Evolutionary conservation across 2,797 vertebrate species (phyloP), one percentile per base, ranked within the genome.

Genomic region (Poeciliopsis turneri): DNA sequence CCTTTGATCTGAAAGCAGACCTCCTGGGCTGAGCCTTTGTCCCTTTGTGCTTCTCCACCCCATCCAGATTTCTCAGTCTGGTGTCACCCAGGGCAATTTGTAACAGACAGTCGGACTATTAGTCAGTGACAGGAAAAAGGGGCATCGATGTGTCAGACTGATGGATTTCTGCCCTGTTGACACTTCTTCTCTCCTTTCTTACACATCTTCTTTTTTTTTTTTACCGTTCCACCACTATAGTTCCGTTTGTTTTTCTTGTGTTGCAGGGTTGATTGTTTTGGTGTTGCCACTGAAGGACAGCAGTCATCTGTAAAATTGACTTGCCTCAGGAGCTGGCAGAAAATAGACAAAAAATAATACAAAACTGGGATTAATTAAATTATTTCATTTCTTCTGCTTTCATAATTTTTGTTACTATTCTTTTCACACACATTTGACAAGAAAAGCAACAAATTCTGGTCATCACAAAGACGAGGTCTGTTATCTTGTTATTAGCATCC

Each of bases 231-330:
- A 78, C 41, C 46, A 68, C 71, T 84, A 46, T 45, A 49, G 74
- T 81, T 78, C 30, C 18, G 47, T 85, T 78, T 88, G 82, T 89
- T 80, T 86, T 80, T 47, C 46, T 82, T 78, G 75, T 84, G 83
- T 91, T 90, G 84, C 83, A 68, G 77, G 75, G 78, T 82, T 93
- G 92, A 95, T 95, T 94, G 87, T 94, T 59, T 92, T 89, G 72
- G 66, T 84, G 49, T 70, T 75, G 80, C 76, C 72, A 28, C 85
- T 95, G 94, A 95, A 94, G 90, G 95, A 95, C 94, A 93, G 93
- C 93, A 93, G 92, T 94, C 94, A 93, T 94, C 94, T 95, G 95
- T 94, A 95, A 96, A 95, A 96, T 95, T 94, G 94, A 94, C 93
- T 94, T 43, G 57, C 87, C 82, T 90, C 61, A 20, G 87, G 81